phyloP scores from a whole-genome alignment of 2,888 invertebrate genomes.

The Asteroscopus sphinx region DNA sequence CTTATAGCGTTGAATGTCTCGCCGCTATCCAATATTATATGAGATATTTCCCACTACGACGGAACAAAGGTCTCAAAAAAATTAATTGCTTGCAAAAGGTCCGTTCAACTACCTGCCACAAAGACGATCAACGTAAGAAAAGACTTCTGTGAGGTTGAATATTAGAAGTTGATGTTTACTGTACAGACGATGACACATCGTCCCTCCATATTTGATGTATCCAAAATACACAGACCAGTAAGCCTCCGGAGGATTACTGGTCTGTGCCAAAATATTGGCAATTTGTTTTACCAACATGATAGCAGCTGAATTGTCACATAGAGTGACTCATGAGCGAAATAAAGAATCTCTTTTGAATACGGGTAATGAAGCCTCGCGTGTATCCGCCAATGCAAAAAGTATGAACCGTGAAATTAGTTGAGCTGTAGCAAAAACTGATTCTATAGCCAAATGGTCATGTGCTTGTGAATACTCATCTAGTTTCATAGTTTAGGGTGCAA shows the following conservation, averaged over 20 bases:
- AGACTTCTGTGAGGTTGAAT: slow-evolving; percentile 64
- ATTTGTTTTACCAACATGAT: slow-evolving; percentile 52
- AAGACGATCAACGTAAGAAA: slow-evolving; percentile 63
- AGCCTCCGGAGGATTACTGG: too few species aligned
- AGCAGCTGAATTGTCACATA: slow-evolving; percentile 69
- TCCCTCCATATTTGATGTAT: slow-evolving; percentile 61
- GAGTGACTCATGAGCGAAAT: slow-evolving; percentile 64
- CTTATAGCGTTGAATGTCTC: slow-evolving; percentile 58
- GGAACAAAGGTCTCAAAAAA: slow-evolving; percentile 79
- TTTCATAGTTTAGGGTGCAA: neutral
- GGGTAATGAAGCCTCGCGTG: slow-evolving; percentile 45
- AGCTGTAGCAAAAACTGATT: slow-evolving; percentile 22
- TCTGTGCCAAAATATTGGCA: slow-evolving; percentile 54
- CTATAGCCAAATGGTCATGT: slow-evolving; percentile 18
- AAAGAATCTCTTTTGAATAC: slow-evolving; percentile 45
- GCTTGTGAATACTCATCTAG: slow-evolving; percentile 9
- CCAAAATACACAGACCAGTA: too few species aligned
- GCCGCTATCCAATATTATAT: slow-evolving; percentile 72
- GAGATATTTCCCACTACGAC: too few species aligned
- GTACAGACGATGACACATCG: slow-evolving; percentile 76
- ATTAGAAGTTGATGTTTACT: slow-evolving; percentile 46
- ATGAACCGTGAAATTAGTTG: slow-evolving; percentile 35
- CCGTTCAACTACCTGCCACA: slow-evolving; percentile 80
- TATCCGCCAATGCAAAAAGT: slow-evolving; percentile 33
- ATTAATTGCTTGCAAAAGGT: slow-evolving; percentile 73